Conservation (phyloP, 2,113 vertebrate species). For the Gnathonemus echidnorhynchus region DNA sequence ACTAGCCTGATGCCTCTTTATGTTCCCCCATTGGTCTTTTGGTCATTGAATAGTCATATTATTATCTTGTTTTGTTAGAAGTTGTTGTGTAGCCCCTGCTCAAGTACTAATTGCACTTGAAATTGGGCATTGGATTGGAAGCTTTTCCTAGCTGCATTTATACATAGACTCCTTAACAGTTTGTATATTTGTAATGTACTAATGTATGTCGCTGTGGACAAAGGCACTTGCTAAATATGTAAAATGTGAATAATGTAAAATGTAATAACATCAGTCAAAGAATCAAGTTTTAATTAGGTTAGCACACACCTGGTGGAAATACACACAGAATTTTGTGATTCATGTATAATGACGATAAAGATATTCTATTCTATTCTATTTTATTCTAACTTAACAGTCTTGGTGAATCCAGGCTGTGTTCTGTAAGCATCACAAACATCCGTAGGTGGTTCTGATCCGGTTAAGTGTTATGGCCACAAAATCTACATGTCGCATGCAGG, state of each 20-base stretch:
- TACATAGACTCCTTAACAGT: neutral
- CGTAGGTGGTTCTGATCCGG: constrained; percentile 33
- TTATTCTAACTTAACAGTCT: neutral
- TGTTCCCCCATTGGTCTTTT: neutral
- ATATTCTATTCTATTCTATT: neutral
- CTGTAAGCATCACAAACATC: constrained; percentile 31
- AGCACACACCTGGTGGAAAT: neutral
- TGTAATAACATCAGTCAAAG: neutral
- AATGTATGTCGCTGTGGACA: neutral
- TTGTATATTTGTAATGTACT: neutral
- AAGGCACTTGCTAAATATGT: neutral
- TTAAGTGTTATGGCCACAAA: constrained; percentile 42
- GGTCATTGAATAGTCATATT: neutral
- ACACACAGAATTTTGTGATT: neutral
- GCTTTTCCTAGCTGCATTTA: neutral
- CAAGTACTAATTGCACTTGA: neutral
- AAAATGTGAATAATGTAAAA: neutral
- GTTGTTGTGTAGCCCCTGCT: neutral
- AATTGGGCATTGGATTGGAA: neutral
- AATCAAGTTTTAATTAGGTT: neutral
- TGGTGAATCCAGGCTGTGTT: constrained; percentile 27
- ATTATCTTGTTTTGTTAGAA: neutral
- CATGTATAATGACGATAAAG: neutral
- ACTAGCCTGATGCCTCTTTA: neutral
- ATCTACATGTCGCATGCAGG: constrained; percentile 37